phyloP scores from a whole-genome alignment of 2,797 vertebrate species.

The Myiotriccus ornatus region DNA sequence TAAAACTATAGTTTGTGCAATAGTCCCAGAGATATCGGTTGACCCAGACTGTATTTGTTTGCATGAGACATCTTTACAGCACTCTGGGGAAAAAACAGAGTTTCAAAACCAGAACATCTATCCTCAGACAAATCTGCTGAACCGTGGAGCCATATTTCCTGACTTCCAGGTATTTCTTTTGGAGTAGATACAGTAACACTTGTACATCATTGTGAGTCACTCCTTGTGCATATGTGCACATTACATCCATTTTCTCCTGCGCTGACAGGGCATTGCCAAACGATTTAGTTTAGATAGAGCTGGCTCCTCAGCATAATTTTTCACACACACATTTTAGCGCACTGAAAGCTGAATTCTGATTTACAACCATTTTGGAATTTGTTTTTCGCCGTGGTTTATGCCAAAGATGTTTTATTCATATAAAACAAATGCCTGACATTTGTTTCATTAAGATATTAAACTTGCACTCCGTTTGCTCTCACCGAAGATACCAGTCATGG shows the following conservation, averaged over 20 bases:
- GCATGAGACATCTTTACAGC: slow-evolving; percentile 69
- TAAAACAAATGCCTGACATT: slow-evolving; percentile 63
- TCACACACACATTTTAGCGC: slow-evolving; percentile 30
- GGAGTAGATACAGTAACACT: slow-evolving; percentile 70
- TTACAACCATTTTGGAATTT: slow-evolving; percentile 61
- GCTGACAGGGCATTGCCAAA: slow-evolving; percentile 53
- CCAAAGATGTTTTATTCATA: slow-evolving; percentile 64
- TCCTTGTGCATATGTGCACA: slow-evolving; percentile 40
- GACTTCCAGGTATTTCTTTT: slow-evolving; percentile 78
- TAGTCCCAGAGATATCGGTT: slow-evolving; percentile 56
- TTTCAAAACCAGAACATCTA: slow-evolving; percentile 72
- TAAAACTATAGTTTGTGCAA: slow-evolving; percentile 64
- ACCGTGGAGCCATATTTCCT: slow-evolving; percentile 71
- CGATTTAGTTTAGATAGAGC: slow-evolving; percentile 28
- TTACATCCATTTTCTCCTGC: slow-evolving; percentile 43
- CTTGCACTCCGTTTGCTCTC: not conserved
- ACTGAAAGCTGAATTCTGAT: slow-evolving; percentile 54
- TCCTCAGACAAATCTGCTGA: slow-evolving; percentile 73
- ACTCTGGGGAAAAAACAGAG: slow-evolving; percentile 68
- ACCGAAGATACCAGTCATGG: not conserved
- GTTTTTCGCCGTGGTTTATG: slow-evolving; percentile 37
- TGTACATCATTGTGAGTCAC: slow-evolving; percentile 74
- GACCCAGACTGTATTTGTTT: slow-evolving; percentile 74
- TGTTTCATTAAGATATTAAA: slow-evolving; percentile 60
- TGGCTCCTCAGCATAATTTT: slow-evolving; percentile 42